A percentile compares a stretch with the other conserved stretches of the same genome.
Conservation (phyloP, 2,888 invertebrate species). For the Noctua comes region DNA sequence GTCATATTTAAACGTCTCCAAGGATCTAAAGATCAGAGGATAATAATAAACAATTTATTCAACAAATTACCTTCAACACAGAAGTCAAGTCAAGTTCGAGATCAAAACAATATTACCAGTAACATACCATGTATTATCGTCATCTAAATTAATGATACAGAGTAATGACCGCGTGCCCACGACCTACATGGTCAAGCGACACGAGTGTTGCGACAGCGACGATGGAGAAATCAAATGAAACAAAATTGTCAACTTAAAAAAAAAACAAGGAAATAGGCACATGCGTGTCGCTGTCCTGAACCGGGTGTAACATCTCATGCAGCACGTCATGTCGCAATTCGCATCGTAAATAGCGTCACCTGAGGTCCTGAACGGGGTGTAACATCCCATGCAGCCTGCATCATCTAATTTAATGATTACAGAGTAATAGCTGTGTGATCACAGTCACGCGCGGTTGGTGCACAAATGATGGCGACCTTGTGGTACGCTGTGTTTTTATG, state of each 20-base stretch:
- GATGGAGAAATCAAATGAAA: not conserved
- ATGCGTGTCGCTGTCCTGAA: too few species aligned
- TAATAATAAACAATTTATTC: constrained; percentile 5
- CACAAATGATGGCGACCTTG: constrained; percentile 44
- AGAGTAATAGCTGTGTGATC: constrained; percentile 37
- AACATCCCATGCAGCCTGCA: not conserved
- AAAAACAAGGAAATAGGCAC: not conserved
- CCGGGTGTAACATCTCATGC: too few species aligned
- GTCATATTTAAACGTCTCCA: not conserved
- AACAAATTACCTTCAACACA: not conserved
- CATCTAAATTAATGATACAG: constrained; percentile 38
- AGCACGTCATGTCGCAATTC: not conserved
- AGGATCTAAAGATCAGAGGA: not conserved
- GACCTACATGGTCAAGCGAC: not conserved
- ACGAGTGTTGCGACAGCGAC: not conserved
- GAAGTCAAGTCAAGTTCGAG: constrained; percentile 40
- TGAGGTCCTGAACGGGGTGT: not conserved
- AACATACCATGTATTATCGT: not conserved
- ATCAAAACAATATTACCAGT: constrained; percentile 42
- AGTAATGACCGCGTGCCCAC: constrained; percentile 26
- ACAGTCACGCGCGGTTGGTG: constrained; percentile 49
- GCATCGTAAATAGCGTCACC: not conserved
- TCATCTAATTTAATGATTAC: constrained; percentile 45
- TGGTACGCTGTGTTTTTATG: constrained; percentile 40
- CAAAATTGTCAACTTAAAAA: not conserved